A percentile compares a stretch with the other conserved stretches of the same genome.
Conservation (phyloP, 2,888 invertebrate species). For the Ferdinandea cuprea region DNA sequence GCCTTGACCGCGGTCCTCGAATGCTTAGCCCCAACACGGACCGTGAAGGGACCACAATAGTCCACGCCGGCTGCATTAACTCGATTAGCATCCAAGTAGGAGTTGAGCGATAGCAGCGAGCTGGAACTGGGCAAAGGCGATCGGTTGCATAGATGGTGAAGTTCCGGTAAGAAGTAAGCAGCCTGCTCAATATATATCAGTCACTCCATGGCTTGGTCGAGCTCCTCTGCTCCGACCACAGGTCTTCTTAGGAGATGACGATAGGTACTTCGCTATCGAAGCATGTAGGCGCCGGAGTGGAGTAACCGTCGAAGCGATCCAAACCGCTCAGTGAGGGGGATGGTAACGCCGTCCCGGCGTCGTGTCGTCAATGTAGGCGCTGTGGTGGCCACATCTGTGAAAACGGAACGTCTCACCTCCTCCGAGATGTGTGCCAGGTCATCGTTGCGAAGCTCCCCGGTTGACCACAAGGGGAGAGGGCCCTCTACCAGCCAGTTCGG, state of each 20-base stretch:
- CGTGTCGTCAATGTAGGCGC: neutral
- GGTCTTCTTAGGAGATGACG: neutral
- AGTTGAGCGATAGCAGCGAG: neutral
- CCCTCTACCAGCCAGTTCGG: neutral
- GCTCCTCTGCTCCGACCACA: neutral
- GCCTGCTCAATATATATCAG: neutral
- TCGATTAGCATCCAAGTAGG: too few relatives aligned
- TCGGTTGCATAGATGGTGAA: too few relatives aligned
- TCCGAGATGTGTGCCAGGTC: accelerated
- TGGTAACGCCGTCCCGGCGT: neutral
- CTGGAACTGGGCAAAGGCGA: neutral
- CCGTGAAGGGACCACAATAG: too few relatives aligned
- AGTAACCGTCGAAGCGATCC: neutral
- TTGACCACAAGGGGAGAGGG: too few relatives aligned
- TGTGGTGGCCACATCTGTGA: neutral
- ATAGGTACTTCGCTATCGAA: too few relatives aligned
- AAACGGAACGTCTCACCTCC: neutral
- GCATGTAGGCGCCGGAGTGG: too few relatives aligned
- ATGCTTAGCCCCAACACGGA: too few relatives aligned
- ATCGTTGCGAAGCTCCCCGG: too few relatives aligned
- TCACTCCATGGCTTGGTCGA: neutral
- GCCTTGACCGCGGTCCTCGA: too few relatives aligned
- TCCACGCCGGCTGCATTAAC: too few relatives aligned
- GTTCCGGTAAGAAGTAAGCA: neutral
- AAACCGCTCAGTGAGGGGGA: neutral